Conservation (phyloP, 2,888 invertebrate species). For the Thecophora atra region DNA sequence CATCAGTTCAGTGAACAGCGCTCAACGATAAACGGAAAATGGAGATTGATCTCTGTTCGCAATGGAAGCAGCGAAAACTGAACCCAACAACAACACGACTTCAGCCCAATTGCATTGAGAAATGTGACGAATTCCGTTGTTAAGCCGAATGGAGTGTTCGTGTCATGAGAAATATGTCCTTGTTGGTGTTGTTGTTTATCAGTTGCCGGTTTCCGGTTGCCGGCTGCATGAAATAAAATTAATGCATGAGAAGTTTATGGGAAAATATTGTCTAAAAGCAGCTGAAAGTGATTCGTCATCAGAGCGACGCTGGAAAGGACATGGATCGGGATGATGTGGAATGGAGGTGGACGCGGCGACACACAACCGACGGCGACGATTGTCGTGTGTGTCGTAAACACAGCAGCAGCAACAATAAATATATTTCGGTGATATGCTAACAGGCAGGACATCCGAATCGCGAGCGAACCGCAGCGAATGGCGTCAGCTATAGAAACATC, state of each 20-base stretch:
- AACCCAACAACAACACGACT: neutral
- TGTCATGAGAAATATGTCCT: neutral
- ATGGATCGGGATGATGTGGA: neutral
- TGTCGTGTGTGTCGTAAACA: neutral
- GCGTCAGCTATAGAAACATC: no score
- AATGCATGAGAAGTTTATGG: slow-evolving; percentile 24
- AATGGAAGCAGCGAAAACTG: neutral
- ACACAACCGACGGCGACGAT: neutral
- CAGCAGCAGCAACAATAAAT: no score
- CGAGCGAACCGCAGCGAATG: no score
- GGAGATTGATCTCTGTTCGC: neutral
- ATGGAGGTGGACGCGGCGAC: neutral
- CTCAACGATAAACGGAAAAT: neutral
- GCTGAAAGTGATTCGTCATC: slow-evolving; percentile 35
- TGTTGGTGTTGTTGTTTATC: neutral
- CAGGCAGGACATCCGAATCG: no score
- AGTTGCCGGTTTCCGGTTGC: neutral
- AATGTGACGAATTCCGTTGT: neutral
- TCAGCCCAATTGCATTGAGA: neutral
- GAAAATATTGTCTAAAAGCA: slow-evolving; percentile 33
- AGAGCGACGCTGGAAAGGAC: no score
- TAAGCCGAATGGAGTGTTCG: neutral
- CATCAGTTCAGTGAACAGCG: neutral
- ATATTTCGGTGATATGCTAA: no score
- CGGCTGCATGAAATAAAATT: slow-evolving; percentile 12